Percentiles rank a stretch among this genome's conserved stretches.
phyloP scores from a whole-genome alignment of 2,888 invertebrate genomes.

The Chloromyia formosa region DNA sequence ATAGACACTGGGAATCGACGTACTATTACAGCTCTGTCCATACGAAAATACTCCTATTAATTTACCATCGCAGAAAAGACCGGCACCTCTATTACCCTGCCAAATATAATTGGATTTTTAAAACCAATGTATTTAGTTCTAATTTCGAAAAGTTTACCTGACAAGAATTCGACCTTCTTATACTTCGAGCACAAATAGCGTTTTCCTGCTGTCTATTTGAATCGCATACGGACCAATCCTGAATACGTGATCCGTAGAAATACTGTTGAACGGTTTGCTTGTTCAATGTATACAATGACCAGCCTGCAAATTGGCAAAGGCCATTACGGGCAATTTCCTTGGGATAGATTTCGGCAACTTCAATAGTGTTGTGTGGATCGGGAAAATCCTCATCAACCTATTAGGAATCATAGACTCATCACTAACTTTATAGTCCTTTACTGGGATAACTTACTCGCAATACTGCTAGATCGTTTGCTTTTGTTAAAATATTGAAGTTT shows the following conservation, averaged over 20 bases:
- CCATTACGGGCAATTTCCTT: conserved; percentile 7
- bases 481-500: conserved; percentile 44
- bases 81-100: conserved; percentile 45
- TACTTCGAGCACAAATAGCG: conserved; percentile 33
- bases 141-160: conserved; percentile 20
- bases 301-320: conserved; percentile 41
- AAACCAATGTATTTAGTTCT: background rate
- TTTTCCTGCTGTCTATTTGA: conserved; percentile 1
- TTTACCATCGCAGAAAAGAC: conserved; percentile 45
- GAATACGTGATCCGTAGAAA: conserved; percentile 33
- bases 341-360: conserved; percentile 44
- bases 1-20: conserved; percentile 45
- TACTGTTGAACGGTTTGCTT: conserved; percentile 22
- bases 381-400: conserved; percentile 43
- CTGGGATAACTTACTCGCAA: conserved; percentile 45
- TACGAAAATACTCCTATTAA: conserved; percentile 48
- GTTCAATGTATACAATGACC: conserved; percentile 12
- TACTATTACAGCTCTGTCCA: conserved; percentile 44
- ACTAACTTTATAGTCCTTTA: too few species aligned
- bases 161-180: conserved; percentile 30
- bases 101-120: background rate
- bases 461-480: conserved; percentile 49
- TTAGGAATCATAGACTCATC: conserved; percentile 17
- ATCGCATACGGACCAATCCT: conserved; percentile 23
- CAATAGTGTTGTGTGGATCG: conserved; percentile 29